A percentile compares a stretch with the other conserved stretches of the same genome.
phyloP scores from a whole-genome alignment of 2,797 vertebrate species.

The Girardinus metallicus region DNA sequence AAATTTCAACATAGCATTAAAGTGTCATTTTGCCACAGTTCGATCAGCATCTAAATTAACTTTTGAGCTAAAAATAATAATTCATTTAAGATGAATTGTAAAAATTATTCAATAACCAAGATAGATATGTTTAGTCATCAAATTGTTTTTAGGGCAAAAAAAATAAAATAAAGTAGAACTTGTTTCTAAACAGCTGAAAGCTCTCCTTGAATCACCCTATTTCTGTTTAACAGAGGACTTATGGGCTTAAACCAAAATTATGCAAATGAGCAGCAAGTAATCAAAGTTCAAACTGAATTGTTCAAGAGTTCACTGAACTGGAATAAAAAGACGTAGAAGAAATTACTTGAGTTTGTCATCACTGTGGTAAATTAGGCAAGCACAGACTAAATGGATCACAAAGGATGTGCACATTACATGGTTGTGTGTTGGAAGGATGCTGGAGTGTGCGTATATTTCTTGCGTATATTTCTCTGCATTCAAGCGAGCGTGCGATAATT shows the following conservation, averaged over 20 bases:
- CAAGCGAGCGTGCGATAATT: slow-evolving; percentile 15
- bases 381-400: slow-evolving; percentile 74
- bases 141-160: neutral
- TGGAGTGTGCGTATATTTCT: neutral
- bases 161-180: slow-evolving; percentile 16
- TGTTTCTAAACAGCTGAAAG: slow-evolving; percentile 5
- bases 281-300: slow-evolving; percentile 78
- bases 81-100: neutral
- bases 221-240: slow-evolving; percentile 26
- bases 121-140: neutral
- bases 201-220: slow-evolving; percentile 42
- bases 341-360: slow-evolving; percentile 79
- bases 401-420: slow-evolving; percentile 38
- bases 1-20: slow-evolving; percentile 8
- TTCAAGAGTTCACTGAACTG: slow-evolving; percentile 81
- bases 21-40: slow-evolving; percentile 1
- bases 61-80: neutral
- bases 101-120: neutral
- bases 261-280: slow-evolving; percentile 79
- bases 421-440: slow-evolving; percentile 18
- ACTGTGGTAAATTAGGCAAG: slow-evolving; percentile 73
- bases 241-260: slow-evolving; percentile 62
- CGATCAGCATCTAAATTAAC: neutral
- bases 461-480: neutral
- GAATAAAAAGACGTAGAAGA: slow-evolving; percentile 77